phyloP scores from a whole-genome alignment of 2,888 invertebrate species.

The Polymixis flavicincta region DNA sequence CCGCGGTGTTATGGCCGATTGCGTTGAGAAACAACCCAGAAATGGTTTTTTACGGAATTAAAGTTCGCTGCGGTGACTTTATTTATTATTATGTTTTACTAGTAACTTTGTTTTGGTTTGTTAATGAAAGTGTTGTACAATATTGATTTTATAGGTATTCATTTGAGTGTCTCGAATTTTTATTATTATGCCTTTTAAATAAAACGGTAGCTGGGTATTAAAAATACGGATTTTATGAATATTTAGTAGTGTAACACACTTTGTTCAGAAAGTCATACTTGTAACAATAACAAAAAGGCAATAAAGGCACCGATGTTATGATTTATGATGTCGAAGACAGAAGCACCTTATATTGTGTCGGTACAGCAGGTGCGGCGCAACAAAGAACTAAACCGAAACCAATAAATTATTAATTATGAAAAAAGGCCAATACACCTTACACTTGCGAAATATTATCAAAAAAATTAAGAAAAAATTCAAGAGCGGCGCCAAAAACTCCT shows the following conservation, averaged over 20 bases:
- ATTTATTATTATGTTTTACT: slow-evolving; percentile 65
- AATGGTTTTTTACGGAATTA: slow-evolving; percentile 75
- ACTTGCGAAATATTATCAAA: slow-evolving; percentile 78
- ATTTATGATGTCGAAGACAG: slow-evolving; percentile 84
- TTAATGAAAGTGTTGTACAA: slow-evolving; percentile 50
- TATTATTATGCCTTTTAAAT: slow-evolving; percentile 18
- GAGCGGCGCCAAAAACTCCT: slow-evolving; percentile 88
- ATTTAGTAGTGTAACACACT: slow-evolving; percentile 33
- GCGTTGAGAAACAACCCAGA: slow-evolving; percentile 75
- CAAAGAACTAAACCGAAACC: slow-evolving; percentile 85
- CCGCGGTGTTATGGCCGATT: slow-evolving; percentile 80
- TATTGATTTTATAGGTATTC: slow-evolving; percentile 39
- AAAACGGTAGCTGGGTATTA: slow-evolving; percentile 38
- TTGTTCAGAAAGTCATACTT: slow-evolving; percentile 39
- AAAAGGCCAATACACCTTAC: slow-evolving; percentile 81
- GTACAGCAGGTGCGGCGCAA: slow-evolving; percentile 80
- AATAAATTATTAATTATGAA: slow-evolving; percentile 90
- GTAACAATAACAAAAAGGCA: slow-evolving; percentile 41
- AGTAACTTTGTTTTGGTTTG: slow-evolving; percentile 47
- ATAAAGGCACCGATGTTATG: slow-evolving; percentile 72
- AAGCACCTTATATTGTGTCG: slow-evolving; percentile 83
- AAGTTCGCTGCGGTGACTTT: slow-evolving; percentile 68
- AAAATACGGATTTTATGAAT: slow-evolving; percentile 33
- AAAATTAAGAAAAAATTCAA: slow-evolving; percentile 77
- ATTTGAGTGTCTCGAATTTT: slow-evolving; percentile 12